Evolutionary conservation across 2,797 vertebrate species (phyloP).

Genomic region (Hylomyscus alleni): DNA sequence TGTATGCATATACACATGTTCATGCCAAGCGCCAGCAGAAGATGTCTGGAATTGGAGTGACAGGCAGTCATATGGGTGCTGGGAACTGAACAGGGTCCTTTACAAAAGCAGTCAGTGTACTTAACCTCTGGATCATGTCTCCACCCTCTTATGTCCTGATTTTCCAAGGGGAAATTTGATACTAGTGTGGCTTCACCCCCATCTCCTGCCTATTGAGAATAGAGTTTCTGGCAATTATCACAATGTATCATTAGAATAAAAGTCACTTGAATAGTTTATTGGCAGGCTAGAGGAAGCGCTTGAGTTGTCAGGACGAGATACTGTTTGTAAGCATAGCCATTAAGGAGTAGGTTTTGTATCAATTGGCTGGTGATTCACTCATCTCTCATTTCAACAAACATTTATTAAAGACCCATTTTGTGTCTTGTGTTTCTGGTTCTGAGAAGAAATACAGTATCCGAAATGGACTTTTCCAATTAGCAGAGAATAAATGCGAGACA

Average conservation of each 20-base stretch:
- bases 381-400: constrained; percentile 38
- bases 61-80: neutral
- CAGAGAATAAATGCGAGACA: constrained; percentile 3
- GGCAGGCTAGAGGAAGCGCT: constrained; percentile 22
- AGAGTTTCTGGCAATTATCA: constrained; percentile 68
- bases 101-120: neutral
- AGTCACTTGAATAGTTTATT: constrained; percentile 71
- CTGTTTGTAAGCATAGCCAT: constrained; percentile 21
- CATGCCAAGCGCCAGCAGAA: neutral
- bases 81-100: neutral
- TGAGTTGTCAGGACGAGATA: constrained; percentile 41
- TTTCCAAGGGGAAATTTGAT: constrained; percentile 68
- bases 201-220: constrained; percentile 49
- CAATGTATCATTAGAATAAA: constrained; percentile 65
- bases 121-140: neutral
- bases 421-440: constrained; percentile 36
- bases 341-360: constrained; percentile 35
- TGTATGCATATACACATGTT: neutral
- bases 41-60: neutral
- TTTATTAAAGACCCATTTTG: constrained; percentile 45
- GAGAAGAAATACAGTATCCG: neutral
- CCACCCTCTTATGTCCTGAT: neutral
- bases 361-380: constrained; percentile 22
- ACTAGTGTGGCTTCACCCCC: constrained; percentile 65
- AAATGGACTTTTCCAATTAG: constrained; percentile 28